Evolutionary conservation across 2,113 vertebrate species (phyloP).

Genomic region (Hypomesus transpacificus): DNA sequence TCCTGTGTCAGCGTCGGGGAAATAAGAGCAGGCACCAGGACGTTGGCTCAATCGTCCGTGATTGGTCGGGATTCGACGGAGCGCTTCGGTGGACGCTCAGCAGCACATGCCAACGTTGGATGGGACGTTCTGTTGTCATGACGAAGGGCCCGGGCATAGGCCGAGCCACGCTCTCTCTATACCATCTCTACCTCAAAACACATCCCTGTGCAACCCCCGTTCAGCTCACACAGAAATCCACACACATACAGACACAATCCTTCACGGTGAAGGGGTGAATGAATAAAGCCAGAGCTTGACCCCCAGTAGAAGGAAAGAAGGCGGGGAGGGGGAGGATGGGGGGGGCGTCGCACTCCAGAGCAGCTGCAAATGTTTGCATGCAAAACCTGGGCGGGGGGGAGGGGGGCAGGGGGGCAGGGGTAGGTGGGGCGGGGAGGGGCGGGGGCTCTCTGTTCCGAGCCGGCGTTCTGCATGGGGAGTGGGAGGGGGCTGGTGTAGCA

Average conservation of each 20-base stretch:
- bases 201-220: neutral
- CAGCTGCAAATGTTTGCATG: slow-evolving; percentile 69
- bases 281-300: slow-evolving; percentile 42
- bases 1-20: neutral
- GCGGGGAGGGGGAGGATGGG: slow-evolving; percentile 22
- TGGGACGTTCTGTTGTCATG: too few species aligned
- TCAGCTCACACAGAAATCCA: neutral
- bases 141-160: too few species aligned
- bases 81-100: neutral
- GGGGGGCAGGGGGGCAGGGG: neutral
- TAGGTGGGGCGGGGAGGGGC: neutral
- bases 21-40: neutral
- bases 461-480: neutral
- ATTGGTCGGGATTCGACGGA: neutral
- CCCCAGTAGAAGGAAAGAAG: slow-evolving; percentile 18
- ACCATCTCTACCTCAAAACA: neutral
- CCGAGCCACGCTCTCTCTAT: neutral
- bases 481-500: neutral
- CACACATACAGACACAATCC: slow-evolving; percentile 3
- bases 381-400: slow-evolving; percentile 44
- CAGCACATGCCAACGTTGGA: too few species aligned
- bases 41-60: neutral
- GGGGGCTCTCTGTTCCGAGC: neutral
- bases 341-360: slow-evolving; percentile 36
- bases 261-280: slow-evolving; percentile 8